phyloP scores from a whole-genome alignment of 2,888 invertebrate genomes.

The Drosophila lutescens region DNA sequence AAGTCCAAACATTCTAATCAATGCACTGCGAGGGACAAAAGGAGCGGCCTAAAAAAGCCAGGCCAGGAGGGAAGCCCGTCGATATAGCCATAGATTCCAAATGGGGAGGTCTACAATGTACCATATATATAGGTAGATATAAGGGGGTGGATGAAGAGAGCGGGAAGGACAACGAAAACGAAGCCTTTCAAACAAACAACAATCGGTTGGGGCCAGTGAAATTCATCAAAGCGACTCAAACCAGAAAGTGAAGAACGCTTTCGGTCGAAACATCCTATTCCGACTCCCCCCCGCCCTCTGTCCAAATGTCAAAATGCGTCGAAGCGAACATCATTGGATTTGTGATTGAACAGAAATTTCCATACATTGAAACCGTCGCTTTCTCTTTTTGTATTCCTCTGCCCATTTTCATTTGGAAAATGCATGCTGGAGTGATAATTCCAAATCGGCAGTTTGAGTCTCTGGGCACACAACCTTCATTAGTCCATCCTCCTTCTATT shows the following conservation, averaged over 20 bases:
- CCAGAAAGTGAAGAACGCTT: slow-evolving; percentile 4
- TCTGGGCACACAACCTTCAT: slow-evolving; percentile 58
- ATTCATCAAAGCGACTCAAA: slow-evolving; percentile 67
- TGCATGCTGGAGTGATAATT: slow-evolving; percentile 77
- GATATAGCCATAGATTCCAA: slow-evolving; percentile 5
- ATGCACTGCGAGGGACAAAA: slow-evolving; percentile 62
- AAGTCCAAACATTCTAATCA: slow-evolving; percentile 79
- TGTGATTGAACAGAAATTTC: slow-evolving; percentile 80
- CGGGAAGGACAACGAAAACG: slow-evolving; percentile 23
- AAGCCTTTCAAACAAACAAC: slow-evolving; percentile 71
- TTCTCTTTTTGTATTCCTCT: slow-evolving; percentile 9
- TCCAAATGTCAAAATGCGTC: slow-evolving; percentile 83
- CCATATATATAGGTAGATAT: neutral
- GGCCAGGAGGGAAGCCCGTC: slow-evolving; percentile 4
- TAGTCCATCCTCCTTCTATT: slow-evolving; percentile 37
- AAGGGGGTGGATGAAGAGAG: slow-evolving; percentile 12
- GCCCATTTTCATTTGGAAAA: slow-evolving; percentile 66
- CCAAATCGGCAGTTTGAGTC: slow-evolving; percentile 28
- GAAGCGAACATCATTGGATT: slow-evolving; percentile 84
- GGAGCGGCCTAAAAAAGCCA: slow-evolving; percentile 20
- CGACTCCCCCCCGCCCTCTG: slow-evolving; percentile 25
- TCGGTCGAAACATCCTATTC: neutral
- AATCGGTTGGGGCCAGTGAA: slow-evolving; percentile 54
- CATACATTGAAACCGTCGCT: slow-evolving; percentile 70
- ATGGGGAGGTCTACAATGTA: slow-evolving; percentile 16